Evolutionary conservation across 2,888 invertebrate species (phyloP), one percentile per base, ranked within the genome.

Genomic region (Ptilodon capucinus): DNA sequence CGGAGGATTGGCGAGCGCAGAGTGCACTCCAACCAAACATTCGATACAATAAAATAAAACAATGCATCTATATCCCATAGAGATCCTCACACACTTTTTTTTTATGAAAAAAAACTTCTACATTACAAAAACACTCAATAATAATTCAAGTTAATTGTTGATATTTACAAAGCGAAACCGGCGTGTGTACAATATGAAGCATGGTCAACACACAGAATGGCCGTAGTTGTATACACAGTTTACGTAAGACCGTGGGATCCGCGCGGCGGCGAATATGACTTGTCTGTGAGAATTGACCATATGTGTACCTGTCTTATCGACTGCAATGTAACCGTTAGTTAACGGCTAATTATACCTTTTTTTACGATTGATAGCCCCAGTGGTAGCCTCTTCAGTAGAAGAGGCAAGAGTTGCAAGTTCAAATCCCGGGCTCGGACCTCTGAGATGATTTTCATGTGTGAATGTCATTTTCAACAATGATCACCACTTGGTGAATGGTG

Each of bases 201-300:
- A 60, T 48, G 46, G 50, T 43, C 46, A 53, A 57, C 46, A 58
- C 45, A 57, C 50, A 48, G 50, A 55, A 50, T 39, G 42, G 13
- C 50, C 48, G 40, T 47, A 50, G 51, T 46, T 54, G 42, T 35
- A 41, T 49, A 60, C 43, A 50, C 43, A 39, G 49, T 57, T 79
- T 79, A 72, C 68, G 66, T 60, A 80, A 80, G 41, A 71, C 59
- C 80, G 82, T 83, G 80, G 71, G 81, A 79, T 60, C 59, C 46
- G 35, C 52, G 45, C 55, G 46, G 60, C 64, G 46, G 60, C 64
- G 54, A 60, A 67, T 63, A 64, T 66, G 60, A 64, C 55, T 58
- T 58, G 46, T 52, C 42, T 32, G 50, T 59, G 56, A 68, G 58
- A 54, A 66, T 64, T 55, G 59, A 63, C 64, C 67, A 59, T 59